Conservation (phyloP, 2,797 vertebrate genomes). For the Acropternis orthonyx region DNA sequence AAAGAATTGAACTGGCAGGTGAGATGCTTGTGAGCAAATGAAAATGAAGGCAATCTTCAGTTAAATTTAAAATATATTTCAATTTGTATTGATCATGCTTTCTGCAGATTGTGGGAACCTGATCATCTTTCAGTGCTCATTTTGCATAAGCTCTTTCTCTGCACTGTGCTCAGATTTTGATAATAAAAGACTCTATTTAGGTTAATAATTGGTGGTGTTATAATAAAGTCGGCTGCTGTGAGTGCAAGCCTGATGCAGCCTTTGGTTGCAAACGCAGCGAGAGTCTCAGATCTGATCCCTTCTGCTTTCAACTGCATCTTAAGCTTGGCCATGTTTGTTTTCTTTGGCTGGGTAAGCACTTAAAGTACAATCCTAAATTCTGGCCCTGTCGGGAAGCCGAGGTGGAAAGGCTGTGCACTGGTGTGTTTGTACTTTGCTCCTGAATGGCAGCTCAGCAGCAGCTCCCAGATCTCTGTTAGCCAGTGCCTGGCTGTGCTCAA, state of each 20-base stretch:
- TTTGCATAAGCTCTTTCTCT: neutral
- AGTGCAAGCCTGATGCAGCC: neutral
- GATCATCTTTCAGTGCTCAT: neutral
- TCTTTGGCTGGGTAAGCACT: neutral
- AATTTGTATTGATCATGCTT: neutral
- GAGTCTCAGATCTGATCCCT: neutral
- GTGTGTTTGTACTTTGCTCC: neutral
- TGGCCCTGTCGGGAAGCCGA: neutral
- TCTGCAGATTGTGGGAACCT: neutral
- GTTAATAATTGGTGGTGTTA: neutral
- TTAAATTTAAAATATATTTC: neutral
- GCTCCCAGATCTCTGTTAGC: neutral
- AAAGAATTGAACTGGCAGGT: neutral
- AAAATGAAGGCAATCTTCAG: neutral
- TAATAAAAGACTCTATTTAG: neutral
- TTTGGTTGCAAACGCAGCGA: neutral
- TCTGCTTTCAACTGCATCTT: neutral
- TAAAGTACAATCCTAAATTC: neutral
- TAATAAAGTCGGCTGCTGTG: neutral
- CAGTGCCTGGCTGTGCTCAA: neutral
- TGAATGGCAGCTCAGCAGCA: neutral
- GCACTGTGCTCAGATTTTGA: neutral
- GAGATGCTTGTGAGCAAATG: neutral
- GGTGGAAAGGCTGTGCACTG: neutral
- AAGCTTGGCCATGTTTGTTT: neutral